Conservation (phyloP, 2,797 vertebrate genomes). For the Rhinichthys osculus region DNA sequence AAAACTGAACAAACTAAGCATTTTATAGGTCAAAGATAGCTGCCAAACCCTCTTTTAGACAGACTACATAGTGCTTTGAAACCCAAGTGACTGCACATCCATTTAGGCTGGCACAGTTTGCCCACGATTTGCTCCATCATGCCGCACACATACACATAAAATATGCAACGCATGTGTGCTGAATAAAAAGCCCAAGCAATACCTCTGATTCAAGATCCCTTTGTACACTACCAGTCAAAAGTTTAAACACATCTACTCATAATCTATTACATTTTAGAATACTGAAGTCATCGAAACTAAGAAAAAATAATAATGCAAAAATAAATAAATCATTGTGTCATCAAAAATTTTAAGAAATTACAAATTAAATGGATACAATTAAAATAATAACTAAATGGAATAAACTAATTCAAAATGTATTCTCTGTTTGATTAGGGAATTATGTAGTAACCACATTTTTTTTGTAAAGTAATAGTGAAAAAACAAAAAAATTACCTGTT, state of each 20-base stretch:
- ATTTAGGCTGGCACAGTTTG: slow-evolving; percentile 33
- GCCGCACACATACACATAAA: slow-evolving; percentile 32
- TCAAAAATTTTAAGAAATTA: neutral
- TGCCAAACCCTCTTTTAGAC: neutral
- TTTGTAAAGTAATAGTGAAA: neutral
- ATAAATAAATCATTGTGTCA: neutral
- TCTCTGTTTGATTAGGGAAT: neutral
- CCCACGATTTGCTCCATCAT: slow-evolving; percentile 6
- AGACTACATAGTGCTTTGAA: neutral
- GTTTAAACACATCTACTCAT: neutral
- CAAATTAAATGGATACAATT: too few species aligned
- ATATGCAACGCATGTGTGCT: slow-evolving; percentile 54
- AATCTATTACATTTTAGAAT: neutral
- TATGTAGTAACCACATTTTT: neutral
- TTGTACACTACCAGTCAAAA: neutral
- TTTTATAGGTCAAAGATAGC: neutral
- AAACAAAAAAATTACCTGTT: neutral
- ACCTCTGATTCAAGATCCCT: neutral
- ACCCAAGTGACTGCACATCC: slow-evolving; percentile 32
- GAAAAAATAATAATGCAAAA: neutral
- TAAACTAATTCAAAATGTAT: neutral
- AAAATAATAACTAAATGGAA: neutral
- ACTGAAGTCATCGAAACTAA: neutral
- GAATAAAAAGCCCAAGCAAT: slow-evolving; percentile 40
- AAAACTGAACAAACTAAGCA: neutral